Base-by-base conservation (phyloP, 2,888 invertebrate genomes). In the Melanostoma mellinum region DNA sequence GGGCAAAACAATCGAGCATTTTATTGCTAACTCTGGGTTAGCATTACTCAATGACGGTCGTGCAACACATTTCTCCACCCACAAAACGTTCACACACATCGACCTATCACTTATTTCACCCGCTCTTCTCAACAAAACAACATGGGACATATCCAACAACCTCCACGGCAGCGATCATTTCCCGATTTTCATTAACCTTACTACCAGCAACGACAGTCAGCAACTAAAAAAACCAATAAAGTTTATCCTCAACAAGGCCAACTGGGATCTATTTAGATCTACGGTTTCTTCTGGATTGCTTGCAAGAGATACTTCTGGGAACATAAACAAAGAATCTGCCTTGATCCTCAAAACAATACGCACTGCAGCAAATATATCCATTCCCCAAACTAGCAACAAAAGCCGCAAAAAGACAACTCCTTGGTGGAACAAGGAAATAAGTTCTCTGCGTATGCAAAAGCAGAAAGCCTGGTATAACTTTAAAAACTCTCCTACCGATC, bases 381-480 rank as follows among this genome's bases (percentile, higher is more conserved):
- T 72, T 20, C 61, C 72, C 6, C 72, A 72, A 72, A 72, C 72
- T n/a, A 72, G 36, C 4, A 30, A 61, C 35, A 61, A 44, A 10
- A 42, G 3, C 32, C 56, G 8, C 36, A 69, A 20, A 30, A 56
- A 56, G 38, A 68, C 46, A 30, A 10, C 32, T 20, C 46, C n/a
- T 3, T 55, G 46, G 48, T 56, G 68, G 68, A 69, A 56, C n/a
- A 98, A 93, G 86, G 94, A 93, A 67, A 99, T 97, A 90, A 99
- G 99, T 90, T 99, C 99, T 89, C 97, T 97, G 86, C 99, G 92
- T 77, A 99, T 93, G 90, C 20, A 35, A 68, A 53, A 53, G 35
- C 33, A 67, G 44, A 53, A 55, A n/a, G 33, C 67, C 1, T 53
- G 53, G 42, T 42, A 53, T 10, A 53, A 33, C 3, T 67, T 67